Evolutionary conservation across 2,797 vertebrate species (phyloP).

Genomic region (Acrossocheilus wenchowensis): DNA sequence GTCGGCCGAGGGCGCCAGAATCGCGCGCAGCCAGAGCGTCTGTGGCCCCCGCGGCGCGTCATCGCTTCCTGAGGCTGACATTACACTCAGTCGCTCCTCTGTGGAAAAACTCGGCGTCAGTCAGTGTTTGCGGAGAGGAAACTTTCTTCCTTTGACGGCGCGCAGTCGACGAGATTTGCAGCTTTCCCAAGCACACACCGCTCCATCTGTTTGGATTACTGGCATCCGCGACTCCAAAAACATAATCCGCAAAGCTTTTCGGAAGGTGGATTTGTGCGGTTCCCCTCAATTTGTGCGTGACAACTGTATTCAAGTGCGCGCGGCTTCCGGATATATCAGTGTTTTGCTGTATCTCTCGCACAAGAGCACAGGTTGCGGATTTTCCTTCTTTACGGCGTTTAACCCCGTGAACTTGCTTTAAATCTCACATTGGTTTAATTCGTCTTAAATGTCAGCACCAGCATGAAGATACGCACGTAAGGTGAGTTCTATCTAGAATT

Average conservation of each 20-base stretch:
- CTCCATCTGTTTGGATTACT: conserved; percentile 63
- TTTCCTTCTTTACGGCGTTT: conserved; percentile 43
- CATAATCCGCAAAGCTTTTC: conserved; percentile 34
- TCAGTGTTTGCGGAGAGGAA: conserved; percentile 64
- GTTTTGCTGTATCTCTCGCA: conserved; percentile 41
- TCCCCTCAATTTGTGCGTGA: conserved; percentile 60
- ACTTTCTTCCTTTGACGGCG: conserved; percentile 67
- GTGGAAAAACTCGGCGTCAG: conserved; percentile 63
- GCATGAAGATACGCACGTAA: conserved; percentile 73
- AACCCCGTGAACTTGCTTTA: background rate
- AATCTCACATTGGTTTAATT: conserved; percentile 37
- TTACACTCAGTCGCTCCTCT: conserved; percentile 73
- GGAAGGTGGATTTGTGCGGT: conserved; percentile 37
- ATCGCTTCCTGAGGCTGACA: conserved; percentile 78
- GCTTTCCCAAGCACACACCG: conserved; percentile 1
- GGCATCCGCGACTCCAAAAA: conserved; percentile 49
- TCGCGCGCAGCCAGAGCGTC: background rate
- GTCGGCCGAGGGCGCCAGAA: conserved; percentile 28
- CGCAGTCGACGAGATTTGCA: conserved; percentile 13
- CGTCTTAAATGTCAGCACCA: conserved; percentile 49
- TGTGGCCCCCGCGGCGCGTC: conserved; percentile 69
- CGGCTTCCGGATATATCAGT: conserved; percentile 77
- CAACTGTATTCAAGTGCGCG: conserved; percentile 55
- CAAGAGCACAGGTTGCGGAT: conserved; percentile 58
- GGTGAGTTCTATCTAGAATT: conserved; percentile 67